Percentiles rank a stretch among this genome's conserved stretches.
phyloP scores from a whole-genome alignment of 2,888 invertebrate genomes.

The Stictocephala bisonia region DNA sequence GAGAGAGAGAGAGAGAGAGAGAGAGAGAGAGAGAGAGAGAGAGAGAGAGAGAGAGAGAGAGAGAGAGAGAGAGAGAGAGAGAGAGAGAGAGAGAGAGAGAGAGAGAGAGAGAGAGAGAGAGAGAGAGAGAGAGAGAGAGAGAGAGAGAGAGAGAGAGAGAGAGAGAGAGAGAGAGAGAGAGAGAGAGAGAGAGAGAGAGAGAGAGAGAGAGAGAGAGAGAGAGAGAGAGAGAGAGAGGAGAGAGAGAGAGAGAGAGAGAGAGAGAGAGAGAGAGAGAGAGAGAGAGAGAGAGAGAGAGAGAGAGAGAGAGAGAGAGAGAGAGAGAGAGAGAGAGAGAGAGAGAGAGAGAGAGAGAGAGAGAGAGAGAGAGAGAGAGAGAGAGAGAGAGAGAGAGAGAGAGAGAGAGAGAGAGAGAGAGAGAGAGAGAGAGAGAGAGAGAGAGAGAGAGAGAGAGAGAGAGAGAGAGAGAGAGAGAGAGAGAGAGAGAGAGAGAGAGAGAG shows the following conservation, averaged over 20 bases:
- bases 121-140: slow-evolving; percentile 21
- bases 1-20: not conserved
- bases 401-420: slow-evolving; percentile 18
- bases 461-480: slow-evolving; percentile 42
- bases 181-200: slow-evolving; percentile 28
- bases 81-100: slow-evolving; percentile 50
- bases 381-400: slow-evolving; percentile 35
- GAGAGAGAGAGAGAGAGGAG: not conserved
- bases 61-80: slow-evolving; percentile 49
- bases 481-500: slow-evolving; percentile 27
- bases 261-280: slow-evolving; percentile 13
- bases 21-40: slow-evolving; percentile 59
- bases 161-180: slow-evolving; percentile 44
- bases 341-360: slow-evolving; percentile 50
- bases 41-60: slow-evolving; percentile 49
- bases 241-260: not conserved
- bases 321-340: slow-evolving; percentile 48
- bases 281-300: slow-evolving; percentile 34
- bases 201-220: slow-evolving; percentile 30
- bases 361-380: slow-evolving; percentile 52
- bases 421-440: slow-evolving; percentile 44
- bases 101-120: slow-evolving; percentile 49
- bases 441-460: slow-evolving; percentile 42
- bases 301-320: slow-evolving; percentile 58
- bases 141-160: slow-evolving; percentile 37